Percentiles rank a stretch among this genome's conserved stretches.
Conservation (phyloP, 1,140 invertebrate genomes). For the Drosophila equinoxialis region DNA sequence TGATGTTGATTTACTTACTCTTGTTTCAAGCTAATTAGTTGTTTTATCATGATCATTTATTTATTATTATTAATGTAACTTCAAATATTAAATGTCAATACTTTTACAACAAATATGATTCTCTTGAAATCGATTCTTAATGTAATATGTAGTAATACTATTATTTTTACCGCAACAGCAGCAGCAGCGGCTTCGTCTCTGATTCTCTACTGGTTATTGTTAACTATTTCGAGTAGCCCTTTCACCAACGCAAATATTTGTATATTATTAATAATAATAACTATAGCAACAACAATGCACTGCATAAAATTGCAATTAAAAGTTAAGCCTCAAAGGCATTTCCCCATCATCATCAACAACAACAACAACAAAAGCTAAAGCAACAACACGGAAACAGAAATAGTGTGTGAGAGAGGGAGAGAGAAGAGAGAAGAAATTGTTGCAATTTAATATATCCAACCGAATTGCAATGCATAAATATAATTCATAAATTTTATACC, state of each 20-base stretch:
- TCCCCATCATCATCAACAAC: background rate
- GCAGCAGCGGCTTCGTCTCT: background rate
- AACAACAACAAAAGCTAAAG: too few species aligned
- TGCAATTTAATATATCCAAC: background rate
- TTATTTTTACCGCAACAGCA: conserved; percentile 12
- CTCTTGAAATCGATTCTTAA: conserved; percentile 33
- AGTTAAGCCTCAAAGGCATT: conserved; percentile 47
- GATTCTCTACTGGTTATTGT: background rate
- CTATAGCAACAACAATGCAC: conserved; percentile 20
- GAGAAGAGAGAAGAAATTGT: background rate
- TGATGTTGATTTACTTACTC: conserved; percentile 7
- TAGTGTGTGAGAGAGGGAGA: background rate
- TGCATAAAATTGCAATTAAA: conserved; percentile 68
- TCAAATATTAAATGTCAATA: conserved; percentile 12
- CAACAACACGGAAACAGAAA: background rate
- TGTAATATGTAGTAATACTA: conserved; percentile 30
- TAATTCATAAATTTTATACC: background rate
- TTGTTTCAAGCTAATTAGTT: conserved; percentile 15
- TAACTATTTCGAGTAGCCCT: conserved; percentile 17
- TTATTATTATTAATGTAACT: conserved; percentile 34
- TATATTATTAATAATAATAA: conserved; percentile 26
- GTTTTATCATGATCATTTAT: conserved; percentile 44
- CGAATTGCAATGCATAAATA: conserved; percentile 1
- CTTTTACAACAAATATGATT: conserved; percentile 37
- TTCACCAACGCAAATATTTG: conserved; percentile 43